phyloP scores from a whole-genome alignment of 2,113 vertebrate genomes.

The Heptranchias perlo region DNA sequence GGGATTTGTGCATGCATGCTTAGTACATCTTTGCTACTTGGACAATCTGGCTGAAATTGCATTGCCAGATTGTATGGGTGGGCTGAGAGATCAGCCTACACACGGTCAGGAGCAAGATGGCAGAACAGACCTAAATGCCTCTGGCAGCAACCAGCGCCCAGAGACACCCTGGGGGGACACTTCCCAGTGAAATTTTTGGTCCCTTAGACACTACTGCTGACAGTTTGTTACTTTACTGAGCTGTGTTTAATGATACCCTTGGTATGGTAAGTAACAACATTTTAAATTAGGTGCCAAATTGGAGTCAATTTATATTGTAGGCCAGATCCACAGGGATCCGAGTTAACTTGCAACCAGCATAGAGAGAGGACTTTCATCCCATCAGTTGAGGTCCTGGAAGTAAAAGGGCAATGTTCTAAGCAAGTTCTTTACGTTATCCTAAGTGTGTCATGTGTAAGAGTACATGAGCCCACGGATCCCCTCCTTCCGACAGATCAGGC shows the following conservation, averaged over 20 bases:
- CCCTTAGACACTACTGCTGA: no score
- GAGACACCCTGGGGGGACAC: not conserved
- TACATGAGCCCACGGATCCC: not conserved
- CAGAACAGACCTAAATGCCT: not conserved
- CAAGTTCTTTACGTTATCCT: not conserved
- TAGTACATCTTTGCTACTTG: not conserved
- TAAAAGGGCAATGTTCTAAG: not conserved
- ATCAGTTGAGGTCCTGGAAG: not conserved
- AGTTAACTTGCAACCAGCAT: no score
- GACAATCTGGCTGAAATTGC: not conserved
- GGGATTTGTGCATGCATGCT: not conserved
- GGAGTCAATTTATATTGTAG: not conserved
- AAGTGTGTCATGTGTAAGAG: not conserved
- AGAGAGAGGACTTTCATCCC: not conserved
- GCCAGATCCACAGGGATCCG: no score
- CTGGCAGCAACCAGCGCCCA: not conserved
- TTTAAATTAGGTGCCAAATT: not conserved
- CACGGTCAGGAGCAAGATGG: not conserved
- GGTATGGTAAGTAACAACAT: not conserved
- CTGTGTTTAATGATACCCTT: not conserved
- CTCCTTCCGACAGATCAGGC: not conserved
- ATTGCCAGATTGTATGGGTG: not conserved
- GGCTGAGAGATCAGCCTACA: no score
- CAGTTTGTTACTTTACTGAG: not conserved
- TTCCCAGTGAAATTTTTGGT: not conserved